A percentile compares a stretch with the other conserved stretches of the same genome.
phyloP scores from a whole-genome alignment of 2,113 vertebrate genomes.

The Dolichallabes microphthalmus region DNA sequence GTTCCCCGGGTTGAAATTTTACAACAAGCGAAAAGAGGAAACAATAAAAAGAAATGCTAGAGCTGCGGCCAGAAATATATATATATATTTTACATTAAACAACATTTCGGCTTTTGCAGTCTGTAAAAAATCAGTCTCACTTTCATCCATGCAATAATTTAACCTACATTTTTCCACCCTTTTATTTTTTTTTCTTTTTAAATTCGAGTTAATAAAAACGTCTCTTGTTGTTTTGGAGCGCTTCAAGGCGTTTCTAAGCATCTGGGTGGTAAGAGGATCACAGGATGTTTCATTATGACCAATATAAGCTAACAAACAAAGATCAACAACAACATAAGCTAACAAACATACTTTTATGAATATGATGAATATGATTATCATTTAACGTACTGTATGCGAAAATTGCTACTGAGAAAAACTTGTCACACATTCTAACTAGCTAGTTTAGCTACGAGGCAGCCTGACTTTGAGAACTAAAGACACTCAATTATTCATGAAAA shows the following conservation, averaged over 20 bases:
- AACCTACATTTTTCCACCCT: too few species aligned
- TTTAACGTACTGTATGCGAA: background rate
- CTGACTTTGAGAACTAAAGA: background rate
- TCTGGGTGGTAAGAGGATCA: background rate
- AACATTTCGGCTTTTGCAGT: background rate
- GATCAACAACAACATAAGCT: too few species aligned
- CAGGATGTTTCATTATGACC: background rate
- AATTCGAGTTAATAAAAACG: background rate
- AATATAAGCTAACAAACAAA: background rate
- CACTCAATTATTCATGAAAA: background rate
- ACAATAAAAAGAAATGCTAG: slow-evolving; percentile 10
- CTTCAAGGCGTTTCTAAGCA: background rate
- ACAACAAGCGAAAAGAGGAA: slow-evolving; percentile 18
- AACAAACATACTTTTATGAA: background rate
- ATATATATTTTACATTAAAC: background rate
- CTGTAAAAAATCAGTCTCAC: background rate
- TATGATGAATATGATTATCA: too few species aligned
- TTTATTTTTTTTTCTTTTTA: too few species aligned
- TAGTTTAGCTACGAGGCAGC: background rate
- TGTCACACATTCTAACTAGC: background rate
- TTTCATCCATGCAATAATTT: background rate
- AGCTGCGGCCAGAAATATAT: slow-evolving; percentile 23
- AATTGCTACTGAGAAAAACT: background rate
- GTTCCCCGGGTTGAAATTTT: slow-evolving; percentile 12
- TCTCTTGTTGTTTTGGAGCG: background rate